Base-by-base conservation (phyloP, 1,140 invertebrate species). In the Scylla paramamosain region DNA sequence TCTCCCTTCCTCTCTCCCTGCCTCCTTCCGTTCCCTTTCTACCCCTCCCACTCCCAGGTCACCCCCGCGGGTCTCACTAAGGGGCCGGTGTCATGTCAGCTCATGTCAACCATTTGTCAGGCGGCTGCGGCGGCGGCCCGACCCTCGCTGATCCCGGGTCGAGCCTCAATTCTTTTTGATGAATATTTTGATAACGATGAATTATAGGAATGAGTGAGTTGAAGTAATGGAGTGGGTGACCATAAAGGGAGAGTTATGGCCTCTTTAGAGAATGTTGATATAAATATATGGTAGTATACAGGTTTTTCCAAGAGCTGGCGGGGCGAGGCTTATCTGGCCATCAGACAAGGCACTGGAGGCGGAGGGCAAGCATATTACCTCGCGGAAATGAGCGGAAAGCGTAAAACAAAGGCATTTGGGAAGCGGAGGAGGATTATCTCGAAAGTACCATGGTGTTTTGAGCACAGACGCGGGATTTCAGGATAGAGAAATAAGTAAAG, bases 171-270 rank as follows among this genome's bases (percentile, higher is more conserved):
- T 89, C 93, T 45, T 90, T 29, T 29, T 94, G 93, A 94, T 94
- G 93, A 94, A 39, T 94, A 94, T 94, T 94, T 91, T 94, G 93
- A 94, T 94, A 94, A 94, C 88, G 88, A 94, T 90, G 93, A 94
- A 94, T 94, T 94, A 94, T 94, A 94, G 88, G 59, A 94, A 94
- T 84, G 89, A 90, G 88, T 91, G 88, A 91, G 88, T 84, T 59
- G 89, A 89, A 89, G 93, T 83, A 94, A 94, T 91, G 84, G 92
- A 88, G 45, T 83, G 48, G 92, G 77, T 91, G 88, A 94, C 89
- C 93, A 94, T 94, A 94, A 94, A 91, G 93, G 88, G 77, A 91
- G 93, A 94, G 16, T 94, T 91, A 94, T 91, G 93, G 91, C 87
- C 67, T 84, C 88, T 94, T 91, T 91, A 94, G 88, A 91, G 88